Conservation (phyloP, 2,888 invertebrate species). For the Deladenus siricidicola region DNA sequence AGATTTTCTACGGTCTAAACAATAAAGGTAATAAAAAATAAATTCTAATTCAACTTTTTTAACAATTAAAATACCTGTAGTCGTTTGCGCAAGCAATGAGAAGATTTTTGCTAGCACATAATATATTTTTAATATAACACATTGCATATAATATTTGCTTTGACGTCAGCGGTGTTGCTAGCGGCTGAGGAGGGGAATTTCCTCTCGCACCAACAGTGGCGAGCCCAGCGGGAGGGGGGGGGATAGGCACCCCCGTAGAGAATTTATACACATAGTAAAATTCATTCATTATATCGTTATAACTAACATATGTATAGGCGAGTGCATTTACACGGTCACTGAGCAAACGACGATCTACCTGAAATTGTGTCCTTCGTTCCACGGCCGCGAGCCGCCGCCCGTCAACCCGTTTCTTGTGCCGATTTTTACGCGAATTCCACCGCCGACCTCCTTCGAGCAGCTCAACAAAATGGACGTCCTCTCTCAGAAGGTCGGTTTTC, state of each 20-base stretch:
- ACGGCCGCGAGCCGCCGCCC: conserved; percentile 44
- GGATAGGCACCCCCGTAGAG: no score
- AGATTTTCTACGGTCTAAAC: conserved; percentile 39
- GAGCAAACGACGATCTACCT: conserved; percentile 40
- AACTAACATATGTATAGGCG: conserved; percentile 31
- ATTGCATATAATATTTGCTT: no score
- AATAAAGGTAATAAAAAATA: conserved; percentile 26
- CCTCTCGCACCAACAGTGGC: no score
- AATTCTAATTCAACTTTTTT: no score
- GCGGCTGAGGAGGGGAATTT: no score
- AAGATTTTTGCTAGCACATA: no score
- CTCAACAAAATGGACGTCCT: conserved; percentile 50
- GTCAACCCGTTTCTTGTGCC: conserved; percentile 45
- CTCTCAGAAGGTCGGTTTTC: conserved; percentile 40
- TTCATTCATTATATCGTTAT: no score
- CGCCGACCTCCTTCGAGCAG: conserved; percentile 24
- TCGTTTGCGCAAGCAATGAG: no score
- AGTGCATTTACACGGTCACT: conserved; percentile 37
- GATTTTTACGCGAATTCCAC: conserved; percentile 36
- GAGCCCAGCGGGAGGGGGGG: neutral
- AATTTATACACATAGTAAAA: no score
- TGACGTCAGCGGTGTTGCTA: no score
- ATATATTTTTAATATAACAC: no score
- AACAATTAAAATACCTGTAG: no score
- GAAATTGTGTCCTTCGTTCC: conserved; percentile 44